Percentiles rank a stretch among this genome's conserved stretches.
Evolutionary conservation across 2,888 invertebrate species (phyloP).

Genomic region (Micoletzkya japonica): DNA sequence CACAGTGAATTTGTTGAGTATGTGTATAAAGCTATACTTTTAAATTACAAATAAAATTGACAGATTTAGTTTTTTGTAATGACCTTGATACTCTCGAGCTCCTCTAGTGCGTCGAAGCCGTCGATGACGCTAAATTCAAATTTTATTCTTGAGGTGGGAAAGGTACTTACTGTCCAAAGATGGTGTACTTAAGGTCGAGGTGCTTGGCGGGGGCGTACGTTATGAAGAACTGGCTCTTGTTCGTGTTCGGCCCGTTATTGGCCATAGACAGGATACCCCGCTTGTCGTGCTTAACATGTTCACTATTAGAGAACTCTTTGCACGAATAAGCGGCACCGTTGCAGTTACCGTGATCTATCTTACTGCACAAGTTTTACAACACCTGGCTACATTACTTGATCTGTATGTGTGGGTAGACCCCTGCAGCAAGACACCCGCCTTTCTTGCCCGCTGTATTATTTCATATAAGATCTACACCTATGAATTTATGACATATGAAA

Average conservation of each 20-base stretch:
- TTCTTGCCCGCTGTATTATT: too few species aligned
- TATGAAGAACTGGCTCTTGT: conserved; percentile 94
- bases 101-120: conserved; percentile 91
- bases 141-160: not conserved
- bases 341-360: too few species aligned
- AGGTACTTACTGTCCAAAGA: conserved; percentile 83
- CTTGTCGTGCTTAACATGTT: conserved; percentile 75
- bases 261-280: conserved; percentile 95
- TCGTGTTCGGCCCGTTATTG: conserved; percentile 95
- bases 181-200: conserved; percentile 92
- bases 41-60: not conserved
- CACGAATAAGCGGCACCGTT: not conserved
- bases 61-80: not conserved
- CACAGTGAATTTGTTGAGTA: too few species aligned
- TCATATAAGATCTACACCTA: too few species aligned
- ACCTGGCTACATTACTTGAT: too few species aligned
- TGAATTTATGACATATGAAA: too few species aligned
- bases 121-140: conserved; percentile 83
- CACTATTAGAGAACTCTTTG: not conserved
- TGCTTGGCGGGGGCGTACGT: conserved; percentile 90
- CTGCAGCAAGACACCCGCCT: too few species aligned
- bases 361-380: too few species aligned
- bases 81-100: conserved; percentile 87
- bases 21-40: too few species aligned
- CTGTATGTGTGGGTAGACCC: too few species aligned